These are phyloP conservation scores for Peribatodes rhomboidaria DNA, from an alignment of 2,888 invertebrate genomes.

Conservation along the genomic window DNA sequence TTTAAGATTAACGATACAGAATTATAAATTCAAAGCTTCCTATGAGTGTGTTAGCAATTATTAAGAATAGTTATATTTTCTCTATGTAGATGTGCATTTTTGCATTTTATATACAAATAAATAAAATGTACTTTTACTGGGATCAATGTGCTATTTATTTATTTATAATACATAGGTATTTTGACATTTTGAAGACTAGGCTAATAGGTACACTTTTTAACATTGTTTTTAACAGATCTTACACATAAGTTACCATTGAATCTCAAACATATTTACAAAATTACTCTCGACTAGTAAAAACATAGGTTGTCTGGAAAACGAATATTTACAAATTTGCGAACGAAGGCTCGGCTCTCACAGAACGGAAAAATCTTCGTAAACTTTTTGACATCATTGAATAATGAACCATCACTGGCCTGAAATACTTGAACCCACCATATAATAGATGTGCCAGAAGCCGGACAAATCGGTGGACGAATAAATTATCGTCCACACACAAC, in stretches of 20 bases:
- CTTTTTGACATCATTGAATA: no score
- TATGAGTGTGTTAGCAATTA: slow-evolving; percentile 10
- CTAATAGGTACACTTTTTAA: slow-evolving; percentile 11
- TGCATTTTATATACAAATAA: slow-evolving; percentile 32
- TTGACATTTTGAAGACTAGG: slow-evolving; percentile 20
- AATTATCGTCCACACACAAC: no score
- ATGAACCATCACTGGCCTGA: no score
- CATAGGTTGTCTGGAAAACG: background rate
- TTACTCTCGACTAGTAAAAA: slow-evolving; percentile 5
- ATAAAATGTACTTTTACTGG: slow-evolving; percentile 53
- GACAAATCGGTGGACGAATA: no score
- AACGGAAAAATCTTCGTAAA: no score
- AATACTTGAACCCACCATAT: no score
- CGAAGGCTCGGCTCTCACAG: no score
- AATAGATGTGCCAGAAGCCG: no score
- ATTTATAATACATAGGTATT: slow-evolving; percentile 23
- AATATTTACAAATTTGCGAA: no score
- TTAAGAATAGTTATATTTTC: slow-evolving; percentile 16
- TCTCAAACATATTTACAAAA: slow-evolving; percentile 56
- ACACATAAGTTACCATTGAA: slow-evolving; percentile 32
- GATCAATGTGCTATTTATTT: slow-evolving; percentile 45
- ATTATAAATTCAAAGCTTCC: background rate
- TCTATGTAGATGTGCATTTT: slow-evolving; percentile 40
- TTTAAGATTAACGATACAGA: no score
- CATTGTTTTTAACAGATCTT: slow-evolving; percentile 10